Percentiles rank a stretch among this genome's conserved stretches.
These are phyloP conservation scores for Sebastes oblongus DNA, from an alignment of 2,797 vertebrate species.

Conservation along the genomic window DNA sequence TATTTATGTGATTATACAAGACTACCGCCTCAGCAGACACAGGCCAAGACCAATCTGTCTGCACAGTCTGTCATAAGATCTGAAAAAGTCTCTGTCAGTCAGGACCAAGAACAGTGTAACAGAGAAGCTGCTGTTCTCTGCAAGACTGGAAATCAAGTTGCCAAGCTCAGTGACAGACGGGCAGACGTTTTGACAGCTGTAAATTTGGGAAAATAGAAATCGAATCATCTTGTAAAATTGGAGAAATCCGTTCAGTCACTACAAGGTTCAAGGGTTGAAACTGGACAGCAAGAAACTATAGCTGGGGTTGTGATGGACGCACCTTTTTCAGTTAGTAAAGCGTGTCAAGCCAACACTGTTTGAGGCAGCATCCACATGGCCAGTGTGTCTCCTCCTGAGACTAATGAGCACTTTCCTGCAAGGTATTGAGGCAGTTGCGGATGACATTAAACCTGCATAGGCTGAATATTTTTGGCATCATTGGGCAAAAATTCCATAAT, in stretches of 20 bases:
- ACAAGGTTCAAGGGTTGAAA: background rate
- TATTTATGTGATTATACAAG: background rate
- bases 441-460: background rate
- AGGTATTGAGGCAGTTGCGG: background rate
- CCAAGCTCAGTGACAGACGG: background rate
- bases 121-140: background rate
- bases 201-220: background rate
- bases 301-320: background rate
- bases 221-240: background rate
- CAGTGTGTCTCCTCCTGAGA: background rate
- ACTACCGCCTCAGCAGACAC: background rate
- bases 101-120: background rate
- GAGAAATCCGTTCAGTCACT: background rate
- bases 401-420: constrained; percentile 24
- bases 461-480: too few species aligned
- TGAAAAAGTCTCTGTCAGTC: background rate
- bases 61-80: background rate
- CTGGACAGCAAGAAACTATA: background rate
- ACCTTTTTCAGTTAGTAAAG: background rate
- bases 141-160: background rate
- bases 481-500: too few species aligned
- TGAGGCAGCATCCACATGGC: background rate
- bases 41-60: background rate
- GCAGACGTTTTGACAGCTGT: background rate
- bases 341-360: background rate